phyloP scores from a whole-genome alignment of 2,888 invertebrate genomes.

The Mayetiola destructor region DNA sequence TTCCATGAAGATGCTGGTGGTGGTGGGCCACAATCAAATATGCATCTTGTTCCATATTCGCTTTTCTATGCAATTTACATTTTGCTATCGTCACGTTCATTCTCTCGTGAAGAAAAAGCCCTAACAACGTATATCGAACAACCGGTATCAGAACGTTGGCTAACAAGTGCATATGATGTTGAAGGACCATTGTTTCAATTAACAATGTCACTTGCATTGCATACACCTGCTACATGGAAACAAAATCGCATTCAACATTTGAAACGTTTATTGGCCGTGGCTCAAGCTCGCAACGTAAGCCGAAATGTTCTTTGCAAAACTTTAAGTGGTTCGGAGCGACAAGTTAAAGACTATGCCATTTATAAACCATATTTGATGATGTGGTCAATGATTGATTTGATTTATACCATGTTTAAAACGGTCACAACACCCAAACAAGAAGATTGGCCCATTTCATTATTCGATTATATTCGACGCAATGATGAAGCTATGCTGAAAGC shows the following conservation, averaged over 20 bases:
- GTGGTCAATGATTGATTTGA: slow-evolving; percentile 69
- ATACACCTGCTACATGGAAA: slow-evolving; percentile 66
- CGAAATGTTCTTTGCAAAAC: slow-evolving; percentile 36
- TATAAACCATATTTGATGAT: slow-evolving; percentile 79
- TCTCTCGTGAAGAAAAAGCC: slow-evolving; percentile 62
- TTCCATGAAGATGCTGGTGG: slow-evolving; percentile 98
- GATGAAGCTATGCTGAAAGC: slow-evolving; percentile 81
- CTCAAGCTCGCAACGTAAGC: slow-evolving; percentile 60
- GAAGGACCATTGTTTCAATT: slow-evolving; percentile 86
- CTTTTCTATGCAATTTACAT: slow-evolving; percentile 90
- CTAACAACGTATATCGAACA: slow-evolving; percentile 57
- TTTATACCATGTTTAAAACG: slow-evolving; percentile 80
- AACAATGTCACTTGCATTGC: slow-evolving; percentile 63
- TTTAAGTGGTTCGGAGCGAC: slow-evolving; percentile 38
- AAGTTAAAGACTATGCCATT: slow-evolving; percentile 53
- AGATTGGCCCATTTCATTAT: slow-evolving; percentile 79
- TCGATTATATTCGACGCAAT: slow-evolving; percentile 86
- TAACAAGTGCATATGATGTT: slow-evolving; percentile 76
- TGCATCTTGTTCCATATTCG: slow-evolving; percentile 90
- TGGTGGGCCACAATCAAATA: slow-evolving; percentile 91
- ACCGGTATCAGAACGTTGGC: slow-evolving; percentile 44
- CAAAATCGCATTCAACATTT: slow-evolving; percentile 54
- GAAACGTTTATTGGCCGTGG: slow-evolving; percentile 37
- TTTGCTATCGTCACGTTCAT: slow-evolving; percentile 72
- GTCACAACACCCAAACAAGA: slow-evolving; percentile 58